Evolutionary conservation across 2,888 invertebrate species (phyloP).

Genomic region (Plagodis pulveraria): DNA sequence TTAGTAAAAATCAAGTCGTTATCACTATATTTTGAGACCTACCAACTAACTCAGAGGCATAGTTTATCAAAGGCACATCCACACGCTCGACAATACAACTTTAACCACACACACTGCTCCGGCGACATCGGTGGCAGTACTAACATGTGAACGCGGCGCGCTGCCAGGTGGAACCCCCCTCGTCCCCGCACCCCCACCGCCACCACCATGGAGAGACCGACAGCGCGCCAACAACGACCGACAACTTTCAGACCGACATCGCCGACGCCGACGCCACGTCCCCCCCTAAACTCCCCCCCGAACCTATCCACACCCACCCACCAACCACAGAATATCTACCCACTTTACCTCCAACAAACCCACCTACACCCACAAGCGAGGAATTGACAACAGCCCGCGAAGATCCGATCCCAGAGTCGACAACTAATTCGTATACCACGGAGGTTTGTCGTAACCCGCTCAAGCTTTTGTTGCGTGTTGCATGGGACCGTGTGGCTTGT

Average conservation of each 20-base stretch:
- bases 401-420: conserved; percentile 66
- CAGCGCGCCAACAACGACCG: conserved; percentile 70
- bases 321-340: conserved; percentile 30
- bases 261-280: conserved; percentile 54
- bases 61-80: conserved; percentile 24
- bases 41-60: too few relatives aligned
- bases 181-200: conserved; percentile 71
- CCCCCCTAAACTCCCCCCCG: conserved; percentile 34
- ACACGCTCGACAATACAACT: conserved; percentile 37
- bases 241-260: conserved; percentile 78
- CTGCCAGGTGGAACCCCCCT: conserved; percentile 65
- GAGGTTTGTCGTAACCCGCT: conserved; percentile 81
- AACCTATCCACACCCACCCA: conserved; percentile 10
- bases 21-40: too few relatives aligned
- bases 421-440: conserved; percentile 76
- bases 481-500: conserved; percentile 47
- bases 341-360: conserved; percentile 47
- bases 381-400: conserved; percentile 57
- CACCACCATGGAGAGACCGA: conserved; percentile 75
- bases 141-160: conserved; percentile 76
- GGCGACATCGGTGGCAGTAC: conserved; percentile 69
- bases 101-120: conserved; percentile 69
- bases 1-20: too few relatives aligned
- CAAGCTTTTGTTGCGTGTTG: conserved; percentile 49
- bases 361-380: conserved; percentile 50